Evolutionary conservation across 2,888 invertebrate species (phyloP), one percentile per base, ranked within the genome.

Genomic region (Ophion ventricosus): DNA sequence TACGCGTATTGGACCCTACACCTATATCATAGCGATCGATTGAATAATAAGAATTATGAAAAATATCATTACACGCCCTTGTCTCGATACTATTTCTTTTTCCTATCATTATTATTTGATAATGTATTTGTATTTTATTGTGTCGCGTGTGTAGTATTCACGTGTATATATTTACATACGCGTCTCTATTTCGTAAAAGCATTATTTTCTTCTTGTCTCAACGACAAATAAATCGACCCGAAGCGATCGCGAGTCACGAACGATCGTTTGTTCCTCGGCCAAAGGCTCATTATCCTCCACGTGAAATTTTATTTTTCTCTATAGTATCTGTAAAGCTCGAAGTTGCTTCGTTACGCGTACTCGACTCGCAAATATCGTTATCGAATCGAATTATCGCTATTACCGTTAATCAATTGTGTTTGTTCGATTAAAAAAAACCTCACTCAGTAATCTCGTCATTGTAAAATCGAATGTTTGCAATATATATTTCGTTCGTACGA

Each of bases 1-100:
- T 70, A 70, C 70, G 35, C 80, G 67, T 67, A 83, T 88, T 88
- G 88, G 88, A 88, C 88, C 88, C 87, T 87, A 87, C 85, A 87
- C 82, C 80, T 82, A 87, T 78, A 57, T 77, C 66, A 80, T 86
- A 80, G 66, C 76, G 77, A 74, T 83, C 66, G 67, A 82, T 81
- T 75, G 76, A 77, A 87, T 79, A 67, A 78, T 85, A 80, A 79
- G 75, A 80, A 81, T 77, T 87, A 84, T 85, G 80, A 78, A 85
- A 87, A 87, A 84, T 86, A 80, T 57, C 59, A 72, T 87, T 85
- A 79, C 64, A 81, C 75, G 80, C 76, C 74, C 77, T 76, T 25
- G 56, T 74, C 78, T 67, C 20, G n/a, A n/a, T n/a, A n/a, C n/a
- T n/a, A n/a, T n/a, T n/a, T n/a, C n/a, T n/a, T n/a, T n/a, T n/a